phyloP scores from a whole-genome alignment of 2,797 vertebrate species.

The Gallinago nigripennis region DNA sequence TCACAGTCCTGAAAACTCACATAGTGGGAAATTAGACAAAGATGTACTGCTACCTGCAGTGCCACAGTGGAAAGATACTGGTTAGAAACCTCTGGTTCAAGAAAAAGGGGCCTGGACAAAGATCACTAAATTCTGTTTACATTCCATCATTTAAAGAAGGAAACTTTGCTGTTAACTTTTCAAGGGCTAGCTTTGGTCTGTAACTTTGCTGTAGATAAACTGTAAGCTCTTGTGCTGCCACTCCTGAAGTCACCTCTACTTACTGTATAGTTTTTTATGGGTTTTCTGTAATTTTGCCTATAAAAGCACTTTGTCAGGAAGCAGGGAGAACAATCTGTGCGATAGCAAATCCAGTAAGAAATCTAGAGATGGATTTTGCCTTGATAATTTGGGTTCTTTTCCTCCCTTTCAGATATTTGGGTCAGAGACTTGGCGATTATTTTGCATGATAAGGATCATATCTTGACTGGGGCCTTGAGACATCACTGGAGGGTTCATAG shows the following conservation, averaged over 20 bases:
- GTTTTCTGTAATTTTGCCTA: neutral
- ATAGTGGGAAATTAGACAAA: neutral
- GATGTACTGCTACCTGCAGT: neutral
- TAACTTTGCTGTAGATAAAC: neutral
- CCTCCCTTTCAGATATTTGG: neutral
- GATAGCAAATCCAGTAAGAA: neutral
- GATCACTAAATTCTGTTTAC: neutral
- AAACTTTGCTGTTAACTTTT: neutral
- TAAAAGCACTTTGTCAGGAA: neutral
- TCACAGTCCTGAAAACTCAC: neutral
- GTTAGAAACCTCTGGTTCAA: neutral
- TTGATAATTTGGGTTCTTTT: neutral
- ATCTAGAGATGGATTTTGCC: neutral
- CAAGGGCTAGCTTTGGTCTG: neutral
- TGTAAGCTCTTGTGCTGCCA: neutral
- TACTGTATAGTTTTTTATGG: neutral
- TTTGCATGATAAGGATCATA: neutral
- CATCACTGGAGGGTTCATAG: neutral
- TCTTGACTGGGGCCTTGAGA: neutral
- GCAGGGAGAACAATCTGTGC: neutral
- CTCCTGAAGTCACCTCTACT: neutral
- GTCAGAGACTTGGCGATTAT: neutral
- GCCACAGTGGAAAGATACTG: neutral
- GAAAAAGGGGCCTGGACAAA: neutral
- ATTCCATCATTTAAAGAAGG: neutral